Base-by-base conservation (phyloP, 2,113 vertebrate genomes). In the Hemicordylus capensis region DNA sequence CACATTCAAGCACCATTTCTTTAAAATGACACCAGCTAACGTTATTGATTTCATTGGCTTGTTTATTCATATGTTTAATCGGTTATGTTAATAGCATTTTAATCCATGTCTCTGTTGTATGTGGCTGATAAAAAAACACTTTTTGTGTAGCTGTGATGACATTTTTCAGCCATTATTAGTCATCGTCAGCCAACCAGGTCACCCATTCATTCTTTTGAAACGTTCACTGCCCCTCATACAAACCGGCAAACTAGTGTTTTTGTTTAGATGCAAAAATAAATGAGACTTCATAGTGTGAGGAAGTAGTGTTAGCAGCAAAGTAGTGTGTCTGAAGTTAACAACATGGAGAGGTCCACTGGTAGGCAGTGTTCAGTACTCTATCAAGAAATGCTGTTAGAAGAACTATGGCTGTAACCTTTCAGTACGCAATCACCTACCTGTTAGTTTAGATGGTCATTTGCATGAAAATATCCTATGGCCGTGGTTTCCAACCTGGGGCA, bases 41-140 rank as follows among this genome's bases (percentile, higher is more conserved):
- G 31, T 91, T 95, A 96, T 94, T 92, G 91, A 95, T 95, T 94
- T 91, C 85, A 91, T 91, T 92, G 85, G n/a, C 93, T 94, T 96
- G 94, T 95, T 96, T 95, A 94, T 94, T 95, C 90, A 81, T 2
- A 91, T 93, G 94, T 92, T 95, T 95, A 95, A 96, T 96, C 94
- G 93, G 91, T 93, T 96, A 94, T 92, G 91, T 95, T 96, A 96
- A 96, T 93, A 93, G 91, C 91, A 94, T 94, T 95, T 96, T 94
- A 94, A 95, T 95, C 93, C 90, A 90, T 92, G 85, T 93, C 93
- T 94, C 93, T 87, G 84, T 94, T 84, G 85, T 90, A 44, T 39
- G 73, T 77, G 91, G 90, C 91, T 95, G 94, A 96, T 93, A 95
- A 91, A 10, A 0, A 75, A 85, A 44, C 82, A 84, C 78, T 96